Evolutionary conservation across 2,888 invertebrate species (phyloP).

Genomic region (Nineta flava): DNA sequence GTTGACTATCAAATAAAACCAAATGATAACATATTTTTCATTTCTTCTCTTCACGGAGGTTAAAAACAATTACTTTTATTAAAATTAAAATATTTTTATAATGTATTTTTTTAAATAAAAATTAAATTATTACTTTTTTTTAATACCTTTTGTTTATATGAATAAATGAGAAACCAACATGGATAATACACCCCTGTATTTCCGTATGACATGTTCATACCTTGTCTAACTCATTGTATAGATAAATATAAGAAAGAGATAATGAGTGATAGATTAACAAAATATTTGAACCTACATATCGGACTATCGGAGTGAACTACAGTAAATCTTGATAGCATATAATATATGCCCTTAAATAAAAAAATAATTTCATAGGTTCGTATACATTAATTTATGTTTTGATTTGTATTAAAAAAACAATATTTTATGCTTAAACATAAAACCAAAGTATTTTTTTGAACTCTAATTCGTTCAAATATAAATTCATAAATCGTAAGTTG

Average conservation of each 20-base stretch:
- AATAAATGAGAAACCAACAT: neutral
- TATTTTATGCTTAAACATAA: too few species aligned
- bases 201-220: too few species aligned
- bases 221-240: too few species aligned
- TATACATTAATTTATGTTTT: too few species aligned
- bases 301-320: too few species aligned
- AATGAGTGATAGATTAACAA: neutral
- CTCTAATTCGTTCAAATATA: too few species aligned
- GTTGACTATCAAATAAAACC: slow-evolving; percentile 50
- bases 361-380: too few species aligned
- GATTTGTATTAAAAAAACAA: too few species aligned
- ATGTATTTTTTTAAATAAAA: neutral
- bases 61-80: slow-evolving; percentile 23
- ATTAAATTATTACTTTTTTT: neutral
- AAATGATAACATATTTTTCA: slow-evolving; percentile 60
- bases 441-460: too few species aligned
- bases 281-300: neutral
- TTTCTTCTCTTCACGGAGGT: slow-evolving; percentile 74
- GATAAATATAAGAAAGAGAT: neutral
- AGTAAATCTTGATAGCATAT: too few species aligned
- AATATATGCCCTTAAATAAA: too few species aligned
- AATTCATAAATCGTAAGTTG: too few species aligned
- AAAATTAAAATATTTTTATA: neutral
- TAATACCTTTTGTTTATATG: neutral
- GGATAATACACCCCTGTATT: neutral